Conservation (phyloP, 2,797 vertebrate genomes). For the Gymnodraco acuticeps region DNA sequence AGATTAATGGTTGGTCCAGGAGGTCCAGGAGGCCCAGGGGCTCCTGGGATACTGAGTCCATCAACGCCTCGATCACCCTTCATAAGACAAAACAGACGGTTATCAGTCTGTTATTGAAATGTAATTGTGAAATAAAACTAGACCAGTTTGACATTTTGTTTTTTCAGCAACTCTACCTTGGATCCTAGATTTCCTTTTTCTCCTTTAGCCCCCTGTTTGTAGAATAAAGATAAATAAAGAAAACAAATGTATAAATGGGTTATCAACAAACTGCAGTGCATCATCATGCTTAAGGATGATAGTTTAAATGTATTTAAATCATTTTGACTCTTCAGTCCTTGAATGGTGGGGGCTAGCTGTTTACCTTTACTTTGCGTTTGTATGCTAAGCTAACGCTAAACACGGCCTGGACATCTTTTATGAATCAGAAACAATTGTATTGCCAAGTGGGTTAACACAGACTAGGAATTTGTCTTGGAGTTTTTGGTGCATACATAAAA, state of each 20-base stretch:
- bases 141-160: too few species aligned
- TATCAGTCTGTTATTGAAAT: not conserved
- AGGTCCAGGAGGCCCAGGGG: conserved; percentile 88
- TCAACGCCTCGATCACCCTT: conserved; percentile 90
- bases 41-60: conserved; percentile 85
- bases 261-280: too few species aligned
- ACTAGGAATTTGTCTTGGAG: too few species aligned
- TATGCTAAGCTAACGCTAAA: too few species aligned
- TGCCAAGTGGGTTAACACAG: too few species aligned
- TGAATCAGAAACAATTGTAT: too few species aligned
- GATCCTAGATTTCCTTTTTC: conserved; percentile 70
- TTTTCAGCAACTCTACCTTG: conserved; percentile 53
- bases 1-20: conserved; percentile 81
- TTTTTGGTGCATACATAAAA: too few species aligned
- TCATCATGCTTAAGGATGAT: too few species aligned
- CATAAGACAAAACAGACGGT: conserved; percentile 18
- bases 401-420: too few species aligned
- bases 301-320: not conserved
- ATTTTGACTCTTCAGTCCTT: not conserved
- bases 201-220: conserved; percentile 75
- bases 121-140: not conserved
- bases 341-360: too few species aligned
- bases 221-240: conserved; percentile 2
- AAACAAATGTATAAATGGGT: too few species aligned
- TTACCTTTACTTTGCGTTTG: too few species aligned